Conservation (phyloP, 2,113 vertebrate species). For the Trematocara stigmaticum region DNA sequence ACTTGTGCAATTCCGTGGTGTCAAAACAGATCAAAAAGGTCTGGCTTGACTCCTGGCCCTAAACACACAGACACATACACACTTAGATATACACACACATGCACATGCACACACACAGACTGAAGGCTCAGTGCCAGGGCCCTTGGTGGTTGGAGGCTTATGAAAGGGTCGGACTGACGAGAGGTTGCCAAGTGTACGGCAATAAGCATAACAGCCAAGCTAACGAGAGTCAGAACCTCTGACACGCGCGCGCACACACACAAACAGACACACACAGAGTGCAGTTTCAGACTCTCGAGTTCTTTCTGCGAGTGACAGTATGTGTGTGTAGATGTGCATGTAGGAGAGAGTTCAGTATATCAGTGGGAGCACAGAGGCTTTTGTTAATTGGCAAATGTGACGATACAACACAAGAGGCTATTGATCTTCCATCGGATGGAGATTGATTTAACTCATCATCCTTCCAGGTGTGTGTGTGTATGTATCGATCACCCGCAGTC, state of each 20-base stretch:
- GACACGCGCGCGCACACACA: constrained; percentile 13
- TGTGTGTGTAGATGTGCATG: not conserved
- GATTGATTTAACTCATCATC: constrained; percentile 53
- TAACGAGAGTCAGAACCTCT: constrained; percentile 69
- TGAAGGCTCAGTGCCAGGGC: constrained; percentile 67
- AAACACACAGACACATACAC: constrained; percentile 11
- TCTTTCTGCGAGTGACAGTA: not conserved
- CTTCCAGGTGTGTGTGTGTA: constrained; percentile 44
- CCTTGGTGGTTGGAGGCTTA: constrained; percentile 71
- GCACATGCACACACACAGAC: constrained; percentile 16
- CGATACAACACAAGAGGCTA: constrained; percentile 64
- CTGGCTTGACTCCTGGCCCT: constrained; percentile 65
- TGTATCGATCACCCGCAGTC: constrained; percentile 46
- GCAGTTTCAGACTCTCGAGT: not conserved
- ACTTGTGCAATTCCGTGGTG: constrained; percentile 71
- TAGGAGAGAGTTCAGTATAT: constrained; percentile 49
- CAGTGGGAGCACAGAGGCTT: constrained; percentile 57
- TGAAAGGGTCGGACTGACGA: constrained; percentile 70
- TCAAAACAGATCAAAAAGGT: constrained; percentile 78
- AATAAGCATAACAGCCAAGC: constrained; percentile 64
- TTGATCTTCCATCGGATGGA: constrained; percentile 67
- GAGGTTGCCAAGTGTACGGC: constrained; percentile 72
- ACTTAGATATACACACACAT: not conserved
- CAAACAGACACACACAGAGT: not conserved
- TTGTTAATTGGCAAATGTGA: constrained; percentile 74